Evolutionary conservation across 2,888 invertebrate genomes (phyloP).

Genomic region (Lydus trimaculatus): DNA sequence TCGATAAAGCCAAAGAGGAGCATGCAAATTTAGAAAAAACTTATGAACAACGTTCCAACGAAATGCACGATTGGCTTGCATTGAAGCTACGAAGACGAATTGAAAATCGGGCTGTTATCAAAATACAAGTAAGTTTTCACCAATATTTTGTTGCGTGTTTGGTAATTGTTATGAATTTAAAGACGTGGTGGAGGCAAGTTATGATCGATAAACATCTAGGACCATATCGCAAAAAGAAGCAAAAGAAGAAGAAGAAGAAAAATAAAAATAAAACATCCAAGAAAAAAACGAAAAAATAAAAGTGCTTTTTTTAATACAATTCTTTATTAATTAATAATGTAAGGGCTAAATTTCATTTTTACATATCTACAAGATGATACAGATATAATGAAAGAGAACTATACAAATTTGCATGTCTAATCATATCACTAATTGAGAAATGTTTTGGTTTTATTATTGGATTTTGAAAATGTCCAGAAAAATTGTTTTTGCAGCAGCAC

Average conservation of each 20-base stretch:
- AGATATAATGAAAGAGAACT: constrained; percentile 48
- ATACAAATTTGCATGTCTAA: constrained; percentile 49
- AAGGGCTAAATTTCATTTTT: constrained; percentile 45
- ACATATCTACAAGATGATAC: constrained; percentile 59
- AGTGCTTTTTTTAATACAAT: constrained; percentile 30
- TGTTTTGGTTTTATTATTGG: constrained; percentile 20
- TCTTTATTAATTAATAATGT: constrained; percentile 54
- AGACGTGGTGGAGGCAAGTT: constrained; percentile 52
- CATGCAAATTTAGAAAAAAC: not conserved
- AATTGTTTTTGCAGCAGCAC: constrained; percentile 54
- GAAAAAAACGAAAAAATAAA: constrained; percentile 16
- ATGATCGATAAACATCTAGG: constrained; percentile 48
- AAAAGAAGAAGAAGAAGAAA: constrained; percentile 14
- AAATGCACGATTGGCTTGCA: constrained; percentile 9
- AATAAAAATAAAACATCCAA: constrained; percentile 13
- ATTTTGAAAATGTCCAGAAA: constrained; percentile 33
- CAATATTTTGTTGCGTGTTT: not conserved
- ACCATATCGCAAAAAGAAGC: constrained; percentile 44
- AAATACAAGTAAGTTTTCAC: constrained; percentile 43
- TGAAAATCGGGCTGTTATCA: constrained; percentile 41
- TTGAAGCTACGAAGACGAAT: constrained; percentile 14
- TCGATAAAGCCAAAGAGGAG: not conserved
- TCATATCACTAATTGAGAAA: constrained; percentile 34
- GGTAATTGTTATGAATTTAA: constrained; percentile 17
- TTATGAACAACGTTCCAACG: not conserved